Conservation (phyloP, 2,113 vertebrate genomes). For the Rhinolophus ferrumequinum region DNA sequence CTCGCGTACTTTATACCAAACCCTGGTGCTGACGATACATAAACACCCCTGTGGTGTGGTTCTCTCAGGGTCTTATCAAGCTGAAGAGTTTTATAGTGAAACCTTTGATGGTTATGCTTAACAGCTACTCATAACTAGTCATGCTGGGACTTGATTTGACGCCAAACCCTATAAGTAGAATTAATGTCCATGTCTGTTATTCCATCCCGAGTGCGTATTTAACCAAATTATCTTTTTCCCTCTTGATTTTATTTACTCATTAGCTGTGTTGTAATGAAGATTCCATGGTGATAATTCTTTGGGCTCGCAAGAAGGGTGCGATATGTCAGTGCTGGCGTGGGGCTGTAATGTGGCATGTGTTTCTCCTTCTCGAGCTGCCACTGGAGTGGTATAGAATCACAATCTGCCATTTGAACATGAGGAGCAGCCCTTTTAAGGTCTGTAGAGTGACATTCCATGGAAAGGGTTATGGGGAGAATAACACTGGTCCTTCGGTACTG, state of each 20-base stretch:
- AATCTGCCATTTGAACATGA: not conserved
- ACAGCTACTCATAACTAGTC: not conserved
- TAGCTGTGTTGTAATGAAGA: constrained; percentile 70
- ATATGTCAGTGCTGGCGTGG: not conserved
- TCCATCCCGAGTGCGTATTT: constrained; percentile 72
- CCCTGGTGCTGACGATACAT: not conserved
- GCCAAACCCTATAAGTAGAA: constrained; percentile 62
- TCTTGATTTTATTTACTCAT: constrained; percentile 80
- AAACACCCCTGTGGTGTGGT: not conserved
- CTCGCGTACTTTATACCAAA: not conserved
- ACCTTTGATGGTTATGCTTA: constrained; percentile 11
- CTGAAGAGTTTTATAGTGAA: not conserved
- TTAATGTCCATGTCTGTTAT: constrained; percentile 70
- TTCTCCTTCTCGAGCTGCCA: not conserved
- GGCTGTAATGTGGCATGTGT: not conserved
- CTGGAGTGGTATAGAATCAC: not conserved
- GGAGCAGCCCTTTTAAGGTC: not conserved
- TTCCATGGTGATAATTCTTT: constrained; percentile 64
- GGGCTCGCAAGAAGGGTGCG: not conserved
- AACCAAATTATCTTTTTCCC: constrained; percentile 75
- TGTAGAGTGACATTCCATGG: not conserved
- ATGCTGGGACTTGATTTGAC: constrained; percentile 55
- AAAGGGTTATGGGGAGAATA: not conserved
- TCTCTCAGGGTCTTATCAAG: not conserved
- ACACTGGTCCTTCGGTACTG: not conserved